Conservation (phyloP, 2,888 invertebrate genomes). For the Synanthedon formicaeformis region DNA sequence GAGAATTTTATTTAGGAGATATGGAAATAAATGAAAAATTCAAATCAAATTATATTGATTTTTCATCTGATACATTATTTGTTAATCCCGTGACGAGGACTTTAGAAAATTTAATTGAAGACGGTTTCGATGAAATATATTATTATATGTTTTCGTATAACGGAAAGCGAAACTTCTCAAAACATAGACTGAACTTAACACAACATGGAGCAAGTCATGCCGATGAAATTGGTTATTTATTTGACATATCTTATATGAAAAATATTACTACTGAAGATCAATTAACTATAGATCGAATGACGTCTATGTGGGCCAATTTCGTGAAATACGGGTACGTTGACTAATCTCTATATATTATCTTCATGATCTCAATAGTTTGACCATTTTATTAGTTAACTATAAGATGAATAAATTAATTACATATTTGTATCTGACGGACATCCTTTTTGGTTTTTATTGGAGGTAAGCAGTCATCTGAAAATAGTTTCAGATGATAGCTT, state of each 20-base stretch:
- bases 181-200: conserved; percentile 12
- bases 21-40: conserved; percentile 14
- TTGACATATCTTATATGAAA: conserved; percentile 15
- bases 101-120: neutral
- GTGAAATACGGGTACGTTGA: conserved; percentile 33
- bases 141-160: neutral
- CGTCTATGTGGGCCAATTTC: conserved; percentile 34
- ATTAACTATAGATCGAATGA: conserved; percentile 25
- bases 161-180: neutral
- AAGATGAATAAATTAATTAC: too few species aligned
- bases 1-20: conserved; percentile 36
- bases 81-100: neutral
- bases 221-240: conserved; percentile 31
- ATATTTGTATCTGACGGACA: too few species aligned
- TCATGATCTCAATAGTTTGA: neutral
- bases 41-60: conserved; percentile 21
- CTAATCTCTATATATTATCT: neutral
- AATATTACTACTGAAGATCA: conserved; percentile 19
- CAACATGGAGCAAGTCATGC: conserved; percentile 20
- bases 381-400: too few species aligned
- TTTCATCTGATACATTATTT: neutral
- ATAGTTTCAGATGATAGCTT: too few species aligned
- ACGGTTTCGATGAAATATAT: neutral
- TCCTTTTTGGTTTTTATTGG: too few species aligned
- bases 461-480: too few species aligned